Evolutionary conservation across 2,888 invertebrate genomes (phyloP).

Genomic region (Scaptomyza tumidula): DNA sequence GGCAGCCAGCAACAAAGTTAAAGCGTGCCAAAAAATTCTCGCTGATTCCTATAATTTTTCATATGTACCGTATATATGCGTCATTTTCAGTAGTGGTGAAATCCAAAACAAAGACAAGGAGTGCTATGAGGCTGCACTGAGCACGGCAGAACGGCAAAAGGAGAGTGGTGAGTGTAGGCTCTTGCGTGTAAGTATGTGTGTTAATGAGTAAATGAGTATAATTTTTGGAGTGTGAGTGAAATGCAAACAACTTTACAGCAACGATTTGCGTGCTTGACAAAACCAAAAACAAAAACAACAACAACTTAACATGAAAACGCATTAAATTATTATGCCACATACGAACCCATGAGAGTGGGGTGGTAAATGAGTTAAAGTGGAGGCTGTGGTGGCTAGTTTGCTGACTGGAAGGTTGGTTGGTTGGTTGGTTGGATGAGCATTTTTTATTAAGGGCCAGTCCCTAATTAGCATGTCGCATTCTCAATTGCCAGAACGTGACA

Average conservation of each 20-base stretch:
- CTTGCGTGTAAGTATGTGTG: not conserved
- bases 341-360: conserved; percentile 28
- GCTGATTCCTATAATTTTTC: conserved; percentile 44
- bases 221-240: conserved; percentile 38
- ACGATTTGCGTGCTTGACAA: conserved; percentile 45
- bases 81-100: conserved; percentile 76
- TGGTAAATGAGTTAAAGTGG: not conserved
- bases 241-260: conserved; percentile 64
- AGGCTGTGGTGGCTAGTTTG: not conserved
- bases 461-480: conserved; percentile 76
- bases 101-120: conserved; percentile 41
- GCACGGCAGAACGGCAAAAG: not conserved
- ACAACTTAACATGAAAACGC: conserved; percentile 46
- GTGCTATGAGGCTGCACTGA: conserved; percentile 3
- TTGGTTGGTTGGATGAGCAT: not conserved
- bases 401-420: not conserved
- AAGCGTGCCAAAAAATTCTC: conserved; percentile 18
- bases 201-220: not conserved
- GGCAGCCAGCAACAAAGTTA: conserved; percentile 27
- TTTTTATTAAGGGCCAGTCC: conserved; percentile 33
- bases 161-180: conserved; percentile 3
- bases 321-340: conserved; percentile 68
- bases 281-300: conserved; percentile 24
- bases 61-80: conserved; percentile 52
- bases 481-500: conserved; percentile 74